Percentiles rank a stretch among this genome's conserved stretches.
phyloP scores from a whole-genome alignment of 2,797 vertebrate species.

The Odontamblyopus rebecca region DNA sequence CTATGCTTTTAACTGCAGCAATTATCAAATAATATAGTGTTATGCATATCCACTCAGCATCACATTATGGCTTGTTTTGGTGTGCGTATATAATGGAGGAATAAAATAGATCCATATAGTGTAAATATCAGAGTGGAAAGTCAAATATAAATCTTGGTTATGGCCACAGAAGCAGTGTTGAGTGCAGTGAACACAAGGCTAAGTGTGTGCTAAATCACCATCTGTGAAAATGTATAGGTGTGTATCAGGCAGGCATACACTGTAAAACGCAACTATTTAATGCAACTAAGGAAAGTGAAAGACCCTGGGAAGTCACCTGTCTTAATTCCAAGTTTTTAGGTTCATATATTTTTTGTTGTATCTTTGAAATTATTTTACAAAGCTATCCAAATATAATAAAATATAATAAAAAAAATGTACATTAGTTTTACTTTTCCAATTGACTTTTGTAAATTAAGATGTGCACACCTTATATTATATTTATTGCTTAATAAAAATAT shows the following conservation, averaged over 20 bases:
- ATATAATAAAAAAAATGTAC: neutral
- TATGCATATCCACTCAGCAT: slow-evolving; percentile 69
- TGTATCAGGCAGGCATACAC: slow-evolving; percentile 64
- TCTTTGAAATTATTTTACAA: neutral
- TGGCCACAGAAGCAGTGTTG: slow-evolving; percentile 45
- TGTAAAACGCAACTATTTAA: slow-evolving; percentile 1
- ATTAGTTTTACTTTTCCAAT: neutral
- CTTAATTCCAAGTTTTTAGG: neutral
- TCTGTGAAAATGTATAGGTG: slow-evolving; percentile 59
- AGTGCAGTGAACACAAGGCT: slow-evolving; percentile 37
- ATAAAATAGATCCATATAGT: slow-evolving; percentile 73
- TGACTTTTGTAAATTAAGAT: neutral
- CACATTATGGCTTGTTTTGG: slow-evolving; percentile 59
- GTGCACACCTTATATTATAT: neutral
- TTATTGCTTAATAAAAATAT: neutral
- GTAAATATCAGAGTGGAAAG: slow-evolving; percentile 66
- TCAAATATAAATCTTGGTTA: slow-evolving; percentile 71
- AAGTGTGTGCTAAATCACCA: slow-evolving; percentile 78
- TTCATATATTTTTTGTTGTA: neutral
- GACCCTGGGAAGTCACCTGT: neutral
- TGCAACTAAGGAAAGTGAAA: neutral
- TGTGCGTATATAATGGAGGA: slow-evolving; percentile 67
- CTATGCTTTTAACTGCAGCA: slow-evolving; percentile 77
- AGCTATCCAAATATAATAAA: neutral
- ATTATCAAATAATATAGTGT: slow-evolving; percentile 78